Evolutionary conservation across 2,113 vertebrate genomes (phyloP), one percentile per base, ranked within the genome.

Genomic region (Ranitomeya imitator): DNA sequence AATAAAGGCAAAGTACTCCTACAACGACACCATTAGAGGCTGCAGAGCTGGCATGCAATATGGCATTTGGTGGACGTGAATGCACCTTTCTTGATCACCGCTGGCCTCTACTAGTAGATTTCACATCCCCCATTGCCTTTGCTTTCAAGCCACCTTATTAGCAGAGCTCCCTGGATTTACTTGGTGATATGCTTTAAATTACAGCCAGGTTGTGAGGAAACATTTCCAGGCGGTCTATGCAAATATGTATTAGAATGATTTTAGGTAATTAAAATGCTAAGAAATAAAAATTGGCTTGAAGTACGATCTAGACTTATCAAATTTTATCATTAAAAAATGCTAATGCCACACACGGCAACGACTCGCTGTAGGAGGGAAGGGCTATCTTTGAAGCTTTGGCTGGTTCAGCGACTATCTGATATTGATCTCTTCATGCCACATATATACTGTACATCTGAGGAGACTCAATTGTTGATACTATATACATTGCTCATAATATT

Each of bases 251-350:
- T 73, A 57, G 83, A 69, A 23, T 73, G 67, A 85, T 73, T 85
- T 71, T 4, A 19, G n/a, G 83, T 85, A 85, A 85, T 85, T 85
- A 85, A 59, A 85, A 69, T 74, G 57, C 67, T 85, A 4, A 85
- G 54, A 74, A 74, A 85, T 76, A 57, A 74, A 85, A 76, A 73
- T 85, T 85, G 52, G 54, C 67, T 85, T 85, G 55, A 76, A 60
- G 83, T 76, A 76, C n/a, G 67, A 51, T 74, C 21, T 55, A 14
- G 26, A 19, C 23, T 85, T 59, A 85, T 85, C 51, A 85, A 85
- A 55, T 26, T 73, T 52, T 19, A 54, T 74, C 73, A 85, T 85
- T 55, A 73, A 16, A 85, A 76, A 76, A 76, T 85, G 83, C 54
- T 59, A 85, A 74, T 31, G 16, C 16, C 1, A 12, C 52, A 23